Conservation (phyloP, 1,140 invertebrate species). For the Aethina tumida region DNA sequence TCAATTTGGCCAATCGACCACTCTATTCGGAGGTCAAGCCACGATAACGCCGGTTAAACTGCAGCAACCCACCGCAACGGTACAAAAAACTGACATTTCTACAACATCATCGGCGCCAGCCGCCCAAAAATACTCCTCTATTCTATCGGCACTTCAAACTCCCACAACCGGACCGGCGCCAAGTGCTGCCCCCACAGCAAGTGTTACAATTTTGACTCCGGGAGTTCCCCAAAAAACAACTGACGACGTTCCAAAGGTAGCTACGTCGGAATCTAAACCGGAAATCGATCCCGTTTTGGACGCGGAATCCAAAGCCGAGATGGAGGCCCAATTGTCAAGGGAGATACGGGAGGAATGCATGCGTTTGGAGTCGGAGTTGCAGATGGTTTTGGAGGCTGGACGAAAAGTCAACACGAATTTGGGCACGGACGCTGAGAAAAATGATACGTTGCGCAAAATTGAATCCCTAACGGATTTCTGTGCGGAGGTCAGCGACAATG, state of each 20-base stretch:
- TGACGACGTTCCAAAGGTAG: no score
- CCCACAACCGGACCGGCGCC: neutral
- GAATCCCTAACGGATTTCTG: constrained; percentile 38
- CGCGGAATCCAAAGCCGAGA: constrained; percentile 15
- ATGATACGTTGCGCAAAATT: constrained; percentile 36
- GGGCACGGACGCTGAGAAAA: constrained; percentile 43
- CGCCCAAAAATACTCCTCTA: constrained; percentile 16
- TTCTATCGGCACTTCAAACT: constrained; percentile 12
- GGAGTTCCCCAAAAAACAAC: constrained; percentile 2
- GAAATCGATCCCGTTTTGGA: constrained; percentile 4
- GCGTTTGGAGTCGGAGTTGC: constrained; percentile 51
- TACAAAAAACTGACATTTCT: neutral
- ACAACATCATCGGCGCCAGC: neutral
- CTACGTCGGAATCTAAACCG: neutral
- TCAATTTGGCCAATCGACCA: constrained; percentile 3
- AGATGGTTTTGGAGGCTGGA: constrained; percentile 43
- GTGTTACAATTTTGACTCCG: constrained; percentile 6
- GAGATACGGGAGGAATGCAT: constrained; percentile 45
- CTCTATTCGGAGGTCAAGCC: constrained; percentile 22
- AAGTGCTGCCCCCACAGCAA: constrained; percentile 6
- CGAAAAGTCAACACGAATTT: constrained; percentile 40
- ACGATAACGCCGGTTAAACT: constrained; percentile 14
- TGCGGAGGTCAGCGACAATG: constrained; percentile 43
- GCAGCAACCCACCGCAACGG: constrained; percentile 3
- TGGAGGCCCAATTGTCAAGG: constrained; percentile 29